These are phyloP conservation scores for Chromoteleia sp. DNA, from an alignment of 2,888 invertebrate species.

Conservation along the genomic window DNA sequence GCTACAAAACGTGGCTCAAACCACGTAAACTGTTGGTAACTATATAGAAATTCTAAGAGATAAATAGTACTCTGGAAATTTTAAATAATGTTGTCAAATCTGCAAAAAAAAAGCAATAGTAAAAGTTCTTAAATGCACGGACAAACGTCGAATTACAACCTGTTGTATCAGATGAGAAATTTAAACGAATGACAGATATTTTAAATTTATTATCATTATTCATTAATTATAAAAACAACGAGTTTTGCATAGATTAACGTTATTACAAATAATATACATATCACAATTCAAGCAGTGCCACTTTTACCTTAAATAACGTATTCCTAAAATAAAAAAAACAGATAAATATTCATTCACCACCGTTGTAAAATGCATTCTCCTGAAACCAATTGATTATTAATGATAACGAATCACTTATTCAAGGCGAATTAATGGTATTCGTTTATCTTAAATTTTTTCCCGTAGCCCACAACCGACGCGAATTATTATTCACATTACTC, in stretches of 20 bases:
- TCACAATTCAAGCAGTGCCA: background rate
- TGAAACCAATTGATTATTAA: background rate
- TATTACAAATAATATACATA: background rate
- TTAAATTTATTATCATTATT: too few species aligned
- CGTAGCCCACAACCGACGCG: too few species aligned
- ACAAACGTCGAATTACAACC: too few species aligned
- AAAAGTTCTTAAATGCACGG: constrained; percentile 2
- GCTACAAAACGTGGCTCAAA: background rate
- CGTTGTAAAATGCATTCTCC: background rate
- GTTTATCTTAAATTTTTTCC: background rate
- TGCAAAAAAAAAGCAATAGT: background rate
- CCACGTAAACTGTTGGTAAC: background rate
- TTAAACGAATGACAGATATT: too few species aligned
- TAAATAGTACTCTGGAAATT: background rate
- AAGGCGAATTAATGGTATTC: background rate
- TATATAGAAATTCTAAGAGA: background rate
- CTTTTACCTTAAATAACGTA: background rate
- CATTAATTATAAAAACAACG: too few species aligned
- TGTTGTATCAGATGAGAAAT: too few species aligned
- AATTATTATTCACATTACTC: too few species aligned
- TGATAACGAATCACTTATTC: background rate
- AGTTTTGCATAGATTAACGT: too few species aligned
- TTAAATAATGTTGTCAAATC: constrained; percentile 15
- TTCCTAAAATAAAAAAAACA: background rate
- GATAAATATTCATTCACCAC: background rate